phyloP scores from a whole-genome alignment of 2,888 invertebrate species.

The Oscheius myriophilus region DNA sequence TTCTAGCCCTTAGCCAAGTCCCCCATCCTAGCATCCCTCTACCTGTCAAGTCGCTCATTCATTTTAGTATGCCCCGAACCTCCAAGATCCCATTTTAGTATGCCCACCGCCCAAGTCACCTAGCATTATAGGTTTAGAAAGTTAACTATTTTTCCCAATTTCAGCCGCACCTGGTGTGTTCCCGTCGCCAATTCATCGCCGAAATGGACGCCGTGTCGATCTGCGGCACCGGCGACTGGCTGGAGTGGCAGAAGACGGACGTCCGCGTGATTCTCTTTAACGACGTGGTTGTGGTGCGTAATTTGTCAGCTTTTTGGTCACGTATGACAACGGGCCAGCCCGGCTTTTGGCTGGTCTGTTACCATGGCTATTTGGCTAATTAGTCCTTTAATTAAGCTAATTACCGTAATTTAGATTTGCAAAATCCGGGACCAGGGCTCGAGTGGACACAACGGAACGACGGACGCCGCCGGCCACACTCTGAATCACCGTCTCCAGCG shows the following conservation, averaged over 20 bases:
- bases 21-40: no score
- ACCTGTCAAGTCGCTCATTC: no score
- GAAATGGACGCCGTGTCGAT: slow-evolving; percentile 26
- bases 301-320: neutral
- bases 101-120: no score
- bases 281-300: slow-evolving; percentile 86
- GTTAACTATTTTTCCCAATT: neutral
- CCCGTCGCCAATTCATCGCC: slow-evolving; percentile 14
- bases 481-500: slow-evolving; percentile 10
- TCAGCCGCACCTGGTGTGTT: slow-evolving; percentile 67
- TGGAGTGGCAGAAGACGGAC: slow-evolving; percentile 82
- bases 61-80: no score
- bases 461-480: neutral
- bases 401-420: slow-evolving; percentile 9
- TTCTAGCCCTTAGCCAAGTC: no score
- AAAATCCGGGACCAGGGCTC: slow-evolving; percentile 18
- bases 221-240: slow-evolving; percentile 21
- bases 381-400: neutral
- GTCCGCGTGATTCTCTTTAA: slow-evolving; percentile 90
- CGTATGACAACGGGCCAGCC: no score
- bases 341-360: no score
- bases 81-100: no score
- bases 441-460: neutral
- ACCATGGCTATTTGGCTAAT: no score
- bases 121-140: no score